A percentile compares a stretch with the other conserved stretches of the same genome.
phyloP scores from a whole-genome alignment of 2,888 invertebrate genomes.

The Tenthredo mesomela region DNA sequence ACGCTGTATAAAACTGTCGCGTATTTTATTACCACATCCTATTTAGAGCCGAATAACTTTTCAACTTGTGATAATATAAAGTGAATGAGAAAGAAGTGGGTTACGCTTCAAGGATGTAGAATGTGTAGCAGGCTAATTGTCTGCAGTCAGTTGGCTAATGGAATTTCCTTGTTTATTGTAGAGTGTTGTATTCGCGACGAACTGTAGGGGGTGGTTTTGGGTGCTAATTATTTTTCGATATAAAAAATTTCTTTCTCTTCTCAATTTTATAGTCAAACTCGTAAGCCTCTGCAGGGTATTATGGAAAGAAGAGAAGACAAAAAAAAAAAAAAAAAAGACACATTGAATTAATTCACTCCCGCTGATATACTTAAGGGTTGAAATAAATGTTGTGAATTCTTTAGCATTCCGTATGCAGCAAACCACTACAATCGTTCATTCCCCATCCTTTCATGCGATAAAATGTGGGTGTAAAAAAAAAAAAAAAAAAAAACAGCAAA shows the following conservation, averaged over 20 bases:
- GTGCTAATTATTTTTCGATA: not conserved
- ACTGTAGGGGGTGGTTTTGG: not conserved
- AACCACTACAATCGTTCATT: conserved; percentile 39
- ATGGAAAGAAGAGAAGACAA: too few species aligned
- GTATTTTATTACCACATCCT: too few species aligned
- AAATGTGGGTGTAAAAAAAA: conserved; percentile 11
- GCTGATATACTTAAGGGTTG: not conserved
- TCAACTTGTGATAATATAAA: not conserved
- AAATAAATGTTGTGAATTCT: conserved; percentile 3
- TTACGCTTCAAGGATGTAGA: not conserved
- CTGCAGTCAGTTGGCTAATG: conserved; percentile 39
- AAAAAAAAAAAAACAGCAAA: not conserved
- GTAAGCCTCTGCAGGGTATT: too few species aligned
- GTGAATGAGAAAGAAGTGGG: not conserved
- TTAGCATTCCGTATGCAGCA: not conserved
- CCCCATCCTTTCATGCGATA: conserved; percentile 33
- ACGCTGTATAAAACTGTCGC: not conserved
- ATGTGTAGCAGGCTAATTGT: conserved; percentile 15
- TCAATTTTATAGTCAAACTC: not conserved
- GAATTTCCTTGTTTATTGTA: conserved; percentile 34
- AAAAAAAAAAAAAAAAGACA: too few species aligned
- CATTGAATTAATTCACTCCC: too few species aligned
- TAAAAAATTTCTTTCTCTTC: not conserved
- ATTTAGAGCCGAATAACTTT: not conserved
- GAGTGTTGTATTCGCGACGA: not conserved